Conservation (phyloP, 2,113 vertebrate species). For the Lepisosteus osseus region DNA sequence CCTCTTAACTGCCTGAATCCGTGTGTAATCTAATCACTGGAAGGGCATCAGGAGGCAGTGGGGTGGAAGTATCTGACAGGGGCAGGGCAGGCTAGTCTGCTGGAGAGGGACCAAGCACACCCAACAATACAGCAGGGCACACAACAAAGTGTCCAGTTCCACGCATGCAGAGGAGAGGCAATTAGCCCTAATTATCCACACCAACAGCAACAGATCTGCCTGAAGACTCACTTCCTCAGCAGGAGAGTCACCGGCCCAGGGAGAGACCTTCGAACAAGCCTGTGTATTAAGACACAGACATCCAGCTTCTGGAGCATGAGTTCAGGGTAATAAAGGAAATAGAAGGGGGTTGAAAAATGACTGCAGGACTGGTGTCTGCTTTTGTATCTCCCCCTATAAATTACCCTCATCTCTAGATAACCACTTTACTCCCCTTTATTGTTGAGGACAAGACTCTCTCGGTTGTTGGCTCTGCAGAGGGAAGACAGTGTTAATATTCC, state of each 20-base stretch:
- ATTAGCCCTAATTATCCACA: constrained; percentile 44
- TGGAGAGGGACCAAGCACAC: constrained; percentile 35
- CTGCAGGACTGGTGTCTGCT: constrained; percentile 26
- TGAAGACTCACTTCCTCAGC: constrained; percentile 43
- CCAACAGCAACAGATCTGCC: constrained; percentile 35
- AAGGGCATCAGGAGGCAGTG: constrained; percentile 28
- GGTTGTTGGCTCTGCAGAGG: not conserved
- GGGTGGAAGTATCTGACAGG: constrained; percentile 12
- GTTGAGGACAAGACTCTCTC: not conserved
- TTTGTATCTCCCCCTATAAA: constrained; percentile 37
- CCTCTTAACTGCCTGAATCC: constrained; percentile 40
- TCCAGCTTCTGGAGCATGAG: constrained; percentile 13
- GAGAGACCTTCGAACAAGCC: constrained; percentile 28
- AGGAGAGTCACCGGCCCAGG: constrained; percentile 38
- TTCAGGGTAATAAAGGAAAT: constrained; percentile 48
- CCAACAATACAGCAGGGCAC: constrained; percentile 21
- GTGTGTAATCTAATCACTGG: constrained; percentile 17
- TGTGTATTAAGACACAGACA: not conserved
- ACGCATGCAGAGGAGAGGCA: constrained; percentile 33
- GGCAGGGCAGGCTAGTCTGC: constrained; percentile 28
- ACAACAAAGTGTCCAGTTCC: constrained; percentile 43
- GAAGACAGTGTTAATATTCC: not conserved
- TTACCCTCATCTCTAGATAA: not conserved
- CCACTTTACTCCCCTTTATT: not conserved
- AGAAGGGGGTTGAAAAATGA: constrained; percentile 48